phyloP scores from a whole-genome alignment of 2,797 vertebrate genomes.

The Decapterus maruadsi region DNA sequence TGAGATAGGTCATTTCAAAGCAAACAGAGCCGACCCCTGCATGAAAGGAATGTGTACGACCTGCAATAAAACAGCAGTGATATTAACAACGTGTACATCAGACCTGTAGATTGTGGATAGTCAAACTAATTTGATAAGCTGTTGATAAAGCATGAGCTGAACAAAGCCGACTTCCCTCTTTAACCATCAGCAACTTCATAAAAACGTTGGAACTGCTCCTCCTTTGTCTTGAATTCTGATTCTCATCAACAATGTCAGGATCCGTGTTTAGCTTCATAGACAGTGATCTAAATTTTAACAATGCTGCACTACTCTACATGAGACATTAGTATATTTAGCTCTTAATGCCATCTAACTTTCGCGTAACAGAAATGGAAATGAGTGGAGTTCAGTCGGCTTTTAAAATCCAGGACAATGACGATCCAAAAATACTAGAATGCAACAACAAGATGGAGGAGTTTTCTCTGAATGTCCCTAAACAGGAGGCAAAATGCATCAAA shows the following conservation, averaged over 20 bases:
- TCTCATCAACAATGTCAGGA: neutral
- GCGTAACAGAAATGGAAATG: constrained; percentile 11
- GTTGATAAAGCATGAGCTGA: neutral
- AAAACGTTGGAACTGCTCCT: neutral
- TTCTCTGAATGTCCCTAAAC: constrained; percentile 30
- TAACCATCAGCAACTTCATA: neutral
- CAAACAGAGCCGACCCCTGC: neutral
- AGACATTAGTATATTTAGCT: neutral
- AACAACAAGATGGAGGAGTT: constrained; percentile 14
- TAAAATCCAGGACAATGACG: constrained; percentile 21
- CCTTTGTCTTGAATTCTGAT: neutral
- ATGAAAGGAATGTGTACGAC: constrained; percentile 33
- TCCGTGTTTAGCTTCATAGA: neutral
- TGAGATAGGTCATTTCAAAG: constrained; percentile 24
- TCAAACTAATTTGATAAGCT: neutral
- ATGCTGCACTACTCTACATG: constrained; percentile 17
- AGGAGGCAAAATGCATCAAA: constrained; percentile 34
- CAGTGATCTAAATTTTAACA: constrained; percentile 7
- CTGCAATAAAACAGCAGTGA: neutral
- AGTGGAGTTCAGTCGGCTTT: constrained; percentile 21
- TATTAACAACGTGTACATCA: neutral
- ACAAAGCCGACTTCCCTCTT: neutral
- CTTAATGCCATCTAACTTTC: constrained; percentile 13
- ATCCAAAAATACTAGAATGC: constrained; percentile 34
- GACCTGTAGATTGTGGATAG: neutral